phyloP scores from a whole-genome alignment of 2,113 vertebrate genomes.

The Atractosteus spatula region DNA sequence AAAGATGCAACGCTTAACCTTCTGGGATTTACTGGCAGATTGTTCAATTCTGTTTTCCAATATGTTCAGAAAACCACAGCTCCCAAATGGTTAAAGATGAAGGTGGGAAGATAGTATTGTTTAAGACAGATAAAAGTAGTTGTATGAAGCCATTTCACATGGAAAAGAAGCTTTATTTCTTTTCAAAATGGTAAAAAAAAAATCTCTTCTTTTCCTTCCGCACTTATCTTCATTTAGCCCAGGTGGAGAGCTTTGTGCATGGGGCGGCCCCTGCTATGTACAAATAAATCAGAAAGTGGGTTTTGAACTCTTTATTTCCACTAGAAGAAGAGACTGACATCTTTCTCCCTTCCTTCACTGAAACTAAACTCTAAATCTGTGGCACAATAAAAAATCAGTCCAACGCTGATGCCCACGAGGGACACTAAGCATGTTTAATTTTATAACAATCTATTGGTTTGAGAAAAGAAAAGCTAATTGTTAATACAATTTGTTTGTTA shows the following conservation, averaged over 20 bases:
- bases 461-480: too few relatives aligned
- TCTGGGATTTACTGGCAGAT: constrained; percentile 66
- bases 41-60: constrained; percentile 69
- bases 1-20: constrained; percentile 65
- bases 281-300: neutral
- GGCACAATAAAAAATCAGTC: too few relatives aligned
- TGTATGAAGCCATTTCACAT: constrained; percentile 63
- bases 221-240: constrained; percentile 54
- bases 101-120: constrained; percentile 68
- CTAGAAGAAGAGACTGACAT: neutral
- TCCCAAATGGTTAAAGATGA: constrained; percentile 62
- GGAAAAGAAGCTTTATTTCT: constrained; percentile 69
- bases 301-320: neutral
- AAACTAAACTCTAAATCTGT: too few relatives aligned
- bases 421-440: too few relatives aligned
- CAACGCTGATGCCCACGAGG: too few relatives aligned
- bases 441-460: too few relatives aligned
- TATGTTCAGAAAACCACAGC: constrained; percentile 67
- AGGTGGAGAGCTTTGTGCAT: constrained; percentile 21
- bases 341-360: too few relatives aligned
- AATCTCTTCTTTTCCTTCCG: constrained; percentile 51
- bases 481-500: too few relatives aligned
- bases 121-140: constrained; percentile 75
- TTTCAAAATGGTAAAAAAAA: constrained; percentile 53
- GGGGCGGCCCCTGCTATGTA: neutral